A percentile compares a stretch with the other conserved stretches of the same genome.
Evolutionary conservation across 2,113 vertebrate species (phyloP).

Genomic region (Vidua chalybeata): DNA sequence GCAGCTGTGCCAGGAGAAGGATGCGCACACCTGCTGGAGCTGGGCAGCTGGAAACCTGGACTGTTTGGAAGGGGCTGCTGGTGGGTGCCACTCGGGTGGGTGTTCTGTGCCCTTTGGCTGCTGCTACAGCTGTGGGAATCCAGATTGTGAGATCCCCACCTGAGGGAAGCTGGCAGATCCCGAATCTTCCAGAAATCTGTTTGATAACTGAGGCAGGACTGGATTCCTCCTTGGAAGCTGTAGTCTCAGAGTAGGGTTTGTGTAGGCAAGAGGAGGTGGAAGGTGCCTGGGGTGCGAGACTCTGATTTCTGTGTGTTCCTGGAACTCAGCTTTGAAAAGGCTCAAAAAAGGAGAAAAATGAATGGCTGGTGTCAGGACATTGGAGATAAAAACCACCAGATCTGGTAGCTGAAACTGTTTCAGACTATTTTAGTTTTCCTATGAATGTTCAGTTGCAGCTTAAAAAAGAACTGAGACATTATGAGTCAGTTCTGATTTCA

Average conservation of each 20-base stretch:
- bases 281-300: not conserved
- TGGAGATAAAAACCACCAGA: not conserved
- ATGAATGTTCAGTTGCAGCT: not conserved
- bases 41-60: not conserved
- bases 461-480: not conserved
- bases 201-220: rapidly evolving
- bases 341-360: not conserved
- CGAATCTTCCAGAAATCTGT: not conserved
- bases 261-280: not conserved
- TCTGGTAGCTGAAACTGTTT: not conserved
- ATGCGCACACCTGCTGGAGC: rapidly evolving
- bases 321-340: not conserved
- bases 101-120: not conserved
- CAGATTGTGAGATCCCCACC: not conserved
- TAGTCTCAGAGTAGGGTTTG: not conserved
- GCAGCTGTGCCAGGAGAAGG: not conserved
- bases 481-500: not conserved
- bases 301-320: not conserved
- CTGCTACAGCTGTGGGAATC: rapidly evolving
- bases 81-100: rapidly evolving
- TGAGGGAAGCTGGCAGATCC: rapidly evolving
- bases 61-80: not conserved
- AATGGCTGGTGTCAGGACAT: not conserved
- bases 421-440: not conserved
- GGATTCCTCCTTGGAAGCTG: not conserved